Percentiles rank a stretch among this genome's conserved stretches.
Evolutionary conservation across 2,888 invertebrate genomes (phyloP).

Genomic region (Sinotaia quadrata): DNA sequence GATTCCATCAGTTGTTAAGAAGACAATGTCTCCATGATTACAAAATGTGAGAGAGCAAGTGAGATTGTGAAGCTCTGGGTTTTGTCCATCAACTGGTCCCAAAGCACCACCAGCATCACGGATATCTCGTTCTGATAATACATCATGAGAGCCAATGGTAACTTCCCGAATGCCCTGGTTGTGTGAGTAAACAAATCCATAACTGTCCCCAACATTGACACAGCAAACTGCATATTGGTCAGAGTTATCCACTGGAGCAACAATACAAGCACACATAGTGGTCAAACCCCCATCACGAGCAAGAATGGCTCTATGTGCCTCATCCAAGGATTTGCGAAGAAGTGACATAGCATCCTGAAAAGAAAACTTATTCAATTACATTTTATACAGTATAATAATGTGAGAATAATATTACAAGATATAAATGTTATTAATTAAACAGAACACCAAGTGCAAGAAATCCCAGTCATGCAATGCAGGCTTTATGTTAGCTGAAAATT

Average conservation of each 20-base stretch:
- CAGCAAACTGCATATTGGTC: conserved; percentile 81
- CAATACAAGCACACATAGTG: conserved; percentile 85
- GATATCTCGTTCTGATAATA: conserved; percentile 87
- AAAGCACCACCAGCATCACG: conserved; percentile 89
- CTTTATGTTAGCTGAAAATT: no score
- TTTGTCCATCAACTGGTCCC: conserved; percentile 87
- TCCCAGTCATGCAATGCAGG: no score
- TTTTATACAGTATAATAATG: no score
- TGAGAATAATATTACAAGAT: no score
- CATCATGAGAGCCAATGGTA: conserved; percentile 85
- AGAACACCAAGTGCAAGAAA: no score
- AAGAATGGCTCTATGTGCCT: conserved; percentile 87
- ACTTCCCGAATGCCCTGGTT: conserved; percentile 87
- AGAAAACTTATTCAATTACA: no score
- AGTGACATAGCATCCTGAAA: conserved; percentile 4
- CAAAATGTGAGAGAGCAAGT: conserved; percentile 87
- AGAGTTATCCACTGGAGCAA: conserved; percentile 75
- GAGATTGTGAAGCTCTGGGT: conserved; percentile 87
- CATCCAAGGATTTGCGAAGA: conserved; percentile 85
- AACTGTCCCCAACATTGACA: conserved; percentile 90
- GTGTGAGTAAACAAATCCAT: conserved; percentile 86
- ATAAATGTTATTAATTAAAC: no score
- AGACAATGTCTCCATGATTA: conserved; percentile 86
- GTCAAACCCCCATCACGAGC: conserved; percentile 83
- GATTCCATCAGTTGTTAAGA: conserved; percentile 90